Base-by-base conservation (phyloP, 1,140 invertebrate genomes). In the Drosophila watanabei region DNA sequence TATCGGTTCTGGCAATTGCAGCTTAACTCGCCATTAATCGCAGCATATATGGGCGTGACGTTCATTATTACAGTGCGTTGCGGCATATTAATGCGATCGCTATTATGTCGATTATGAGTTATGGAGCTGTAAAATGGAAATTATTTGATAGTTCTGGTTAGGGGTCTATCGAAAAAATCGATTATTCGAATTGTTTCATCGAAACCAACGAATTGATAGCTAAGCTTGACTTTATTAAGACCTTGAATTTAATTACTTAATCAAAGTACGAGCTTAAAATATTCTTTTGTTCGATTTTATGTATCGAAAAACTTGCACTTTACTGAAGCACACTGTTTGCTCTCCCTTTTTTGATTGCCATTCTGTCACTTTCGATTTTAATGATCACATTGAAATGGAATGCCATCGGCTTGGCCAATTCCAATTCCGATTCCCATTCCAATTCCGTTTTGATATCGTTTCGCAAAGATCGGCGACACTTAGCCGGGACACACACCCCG, bases 401-500 rank as follows among this genome's bases (percentile, higher is more conserved):
- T 77, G 75, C 24, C 43, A 56, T 54, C 49, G 49, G 39, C 24
- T 28, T 18, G 48, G 66, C 68, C 71, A 65, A 65, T 75, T 65
- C 43, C 32, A n/a, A 35, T 70, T 49, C 46, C 54, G 13, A 61
- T 61, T 41, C 45, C 43, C 33, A 43, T 64, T 48, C 28, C 33
- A 20, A 59, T 58, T 24, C 35, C 32, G 13, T 60, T 35, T 13
- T 45, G 20, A 51, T 75, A 59, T 79, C 57, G 18, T n/a, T 49
- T 30, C 41, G 35, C 32, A 33, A 58, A 61, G 54, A 46, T 45
- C 51, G 56, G 43, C 61, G 68, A 54, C 59, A 63, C 61, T 75
- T 79, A 57, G 79, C 58, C 75, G 66, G 80, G 69, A 75, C 64
- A 72, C 83, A 87, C 83, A 79, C 84, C 82, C 83, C 49, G 59